Evolutionary conservation across 2,797 vertebrate species (phyloP), one percentile per base, ranked within the genome.

Genomic region (Pipistrellus nathusii): DNA sequence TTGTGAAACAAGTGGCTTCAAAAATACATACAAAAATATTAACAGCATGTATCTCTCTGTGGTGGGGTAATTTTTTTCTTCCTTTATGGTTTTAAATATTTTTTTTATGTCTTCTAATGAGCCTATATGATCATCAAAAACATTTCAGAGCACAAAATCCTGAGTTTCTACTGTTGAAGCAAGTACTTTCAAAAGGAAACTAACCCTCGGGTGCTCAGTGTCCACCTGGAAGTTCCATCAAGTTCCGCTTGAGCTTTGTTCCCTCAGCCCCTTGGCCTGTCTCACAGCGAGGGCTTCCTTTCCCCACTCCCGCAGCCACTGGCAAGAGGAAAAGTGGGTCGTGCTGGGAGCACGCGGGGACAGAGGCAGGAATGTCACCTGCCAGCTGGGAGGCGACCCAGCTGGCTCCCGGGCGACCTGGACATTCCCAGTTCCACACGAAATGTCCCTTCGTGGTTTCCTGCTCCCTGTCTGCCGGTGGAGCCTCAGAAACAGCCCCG

Each of bases 381-480:
- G 93, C 75, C 85, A 88, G 88, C 6, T 93, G 95, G 94, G 73
- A 80, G 92, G 92, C 41, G 64, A 92, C 95, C 97, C 88, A 78
- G 51, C 51, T 27, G 71, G 44, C 84, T 78, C 91, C 88, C 87
- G 38, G 11, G 30, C 80, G 96, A 94, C 90, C 97, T 92, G 95
- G 87, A 95, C 75, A 71, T 90, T 51, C 91, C 93, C 91, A 94
- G 69, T 75, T 82, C 64, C 77, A 44, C 51, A 48, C 87, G 92
- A 75, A 95, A 90, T 90, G 75, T 91, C 89, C 77, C 91, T 85
- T 32, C 93, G 91, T 1, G 20, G 71, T 90, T 96, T 97, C 97
- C 97, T 94, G 69, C 53, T 92, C 12, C 0, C 71, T 82, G 55
- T 88, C 72, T 53, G 35, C 86, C 3, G 13, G 48, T 8, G 75